Percentiles rank a stretch among this genome's conserved stretches.
phyloP scores from a whole-genome alignment of 2,797 vertebrate species.

The Austrolebias charrua region DNA sequence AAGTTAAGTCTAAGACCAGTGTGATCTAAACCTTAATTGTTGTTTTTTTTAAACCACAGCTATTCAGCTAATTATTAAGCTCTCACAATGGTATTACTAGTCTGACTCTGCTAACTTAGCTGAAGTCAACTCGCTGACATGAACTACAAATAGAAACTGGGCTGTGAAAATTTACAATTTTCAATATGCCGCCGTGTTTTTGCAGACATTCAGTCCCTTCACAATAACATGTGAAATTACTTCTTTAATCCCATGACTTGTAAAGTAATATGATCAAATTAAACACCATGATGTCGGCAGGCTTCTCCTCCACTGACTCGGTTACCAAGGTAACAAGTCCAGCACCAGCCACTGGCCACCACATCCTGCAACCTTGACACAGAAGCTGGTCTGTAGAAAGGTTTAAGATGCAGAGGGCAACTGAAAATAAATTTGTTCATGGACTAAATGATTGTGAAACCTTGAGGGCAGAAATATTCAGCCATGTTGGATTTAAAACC shows the following conservation, averaged over 20 bases:
- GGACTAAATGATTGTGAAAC: too few relatives aligned
- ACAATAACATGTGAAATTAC: not conserved
- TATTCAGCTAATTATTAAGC: constrained; percentile 45
- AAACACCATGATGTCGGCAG: not conserved
- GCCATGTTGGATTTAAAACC: too few relatives aligned
- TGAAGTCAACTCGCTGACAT: constrained; percentile 17
- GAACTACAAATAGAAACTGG: constrained; percentile 6
- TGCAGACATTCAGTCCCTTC: not conserved
- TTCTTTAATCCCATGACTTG: not conserved
- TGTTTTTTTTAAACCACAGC: constrained; percentile 26
- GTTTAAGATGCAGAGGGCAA: not conserved
- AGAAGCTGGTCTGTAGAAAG: too few relatives aligned
- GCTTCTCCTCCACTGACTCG: not conserved
- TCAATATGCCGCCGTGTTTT: not conserved
- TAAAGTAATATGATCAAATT: not conserved
- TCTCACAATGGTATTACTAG: constrained; percentile 26
- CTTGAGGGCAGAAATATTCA: too few relatives aligned
- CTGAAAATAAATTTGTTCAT: not conserved
- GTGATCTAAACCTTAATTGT: constrained; percentile 2
- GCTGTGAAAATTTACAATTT: not conserved
- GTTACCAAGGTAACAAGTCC: not conserved
- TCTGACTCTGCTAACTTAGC: constrained; percentile 22
- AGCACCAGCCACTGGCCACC: not conserved
- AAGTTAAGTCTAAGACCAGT: constrained; percentile 13
- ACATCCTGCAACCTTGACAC: not conserved